Evolutionary conservation across 1,140 invertebrate species (phyloP).

Genomic region (Drosophila auraria): DNA sequence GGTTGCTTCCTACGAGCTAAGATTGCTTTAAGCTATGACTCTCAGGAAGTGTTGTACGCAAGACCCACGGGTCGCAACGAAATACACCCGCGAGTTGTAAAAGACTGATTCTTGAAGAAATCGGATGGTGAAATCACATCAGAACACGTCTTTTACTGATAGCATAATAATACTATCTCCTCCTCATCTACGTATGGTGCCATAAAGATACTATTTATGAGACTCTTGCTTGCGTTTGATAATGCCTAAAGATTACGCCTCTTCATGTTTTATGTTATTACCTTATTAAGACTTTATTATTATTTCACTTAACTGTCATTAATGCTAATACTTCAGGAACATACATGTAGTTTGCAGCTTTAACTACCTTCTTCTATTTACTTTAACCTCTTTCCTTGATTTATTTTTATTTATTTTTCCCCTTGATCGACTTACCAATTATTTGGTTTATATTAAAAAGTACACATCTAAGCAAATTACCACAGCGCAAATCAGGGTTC

Average conservation of each 20-base stretch:
- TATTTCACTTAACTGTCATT: neutral
- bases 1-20: slow-evolving; percentile 31
- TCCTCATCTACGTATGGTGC: neutral
- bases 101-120: slow-evolving; percentile 1
- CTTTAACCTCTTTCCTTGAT: neutral
- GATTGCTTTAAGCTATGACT: slow-evolving; percentile 19
- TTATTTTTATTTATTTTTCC: slow-evolving; percentile 21
- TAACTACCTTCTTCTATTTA: too few relatives aligned
- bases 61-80: slow-evolving; percentile 4
- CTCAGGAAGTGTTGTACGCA: slow-evolving; percentile 15
- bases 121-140: slow-evolving; percentile 5
- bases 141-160: slow-evolving; percentile 11
- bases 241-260: neutral
- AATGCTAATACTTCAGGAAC: neutral
- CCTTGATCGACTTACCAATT: slow-evolving; percentile 2
- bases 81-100: slow-evolving; percentile 7
- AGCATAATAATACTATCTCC: neutral
- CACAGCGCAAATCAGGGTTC: slow-evolving; percentile 11
- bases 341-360: neutral
- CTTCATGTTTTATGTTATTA: slow-evolving; percentile 5
- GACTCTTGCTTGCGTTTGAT: slow-evolving; percentile 4
- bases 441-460: slow-evolving; percentile 9
- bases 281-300: slow-evolving; percentile 11
- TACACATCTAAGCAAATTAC: slow-evolving; percentile 1
- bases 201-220: slow-evolving; percentile 18